phyloP scores from a whole-genome alignment of 2,797 vertebrate species.

The Fistularia tabacaria region DNA sequence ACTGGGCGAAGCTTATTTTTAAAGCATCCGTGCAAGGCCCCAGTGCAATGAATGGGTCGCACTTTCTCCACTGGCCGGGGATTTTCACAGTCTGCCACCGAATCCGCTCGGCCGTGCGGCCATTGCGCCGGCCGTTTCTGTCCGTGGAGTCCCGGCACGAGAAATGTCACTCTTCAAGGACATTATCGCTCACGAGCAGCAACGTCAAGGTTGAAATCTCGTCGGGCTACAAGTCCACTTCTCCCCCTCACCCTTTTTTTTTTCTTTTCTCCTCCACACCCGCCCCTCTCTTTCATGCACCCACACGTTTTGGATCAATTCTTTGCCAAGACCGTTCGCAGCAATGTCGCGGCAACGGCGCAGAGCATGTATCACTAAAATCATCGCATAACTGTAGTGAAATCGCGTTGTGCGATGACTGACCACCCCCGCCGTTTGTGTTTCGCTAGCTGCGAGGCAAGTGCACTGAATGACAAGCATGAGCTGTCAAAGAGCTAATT shows the following conservation, averaged over 20 bases:
- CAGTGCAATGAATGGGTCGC: constrained; percentile 15
- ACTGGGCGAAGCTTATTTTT: too few species aligned
- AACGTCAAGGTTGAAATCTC: constrained; percentile 71
- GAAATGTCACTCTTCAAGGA: constrained; percentile 69
- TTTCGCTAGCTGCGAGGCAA: constrained; percentile 30
- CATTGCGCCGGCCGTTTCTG: constrained; percentile 5
- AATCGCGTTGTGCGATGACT: not conserved
- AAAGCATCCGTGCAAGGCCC: constrained; percentile 17
- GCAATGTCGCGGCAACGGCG: constrained; percentile 54
- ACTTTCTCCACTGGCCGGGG: constrained; percentile 53
- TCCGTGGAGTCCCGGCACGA: constrained; percentile 17
- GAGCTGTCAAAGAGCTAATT: constrained; percentile 61
- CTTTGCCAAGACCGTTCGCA: constrained; percentile 46
- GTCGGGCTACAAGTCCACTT: constrained; percentile 41
- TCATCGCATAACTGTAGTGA: too few species aligned
- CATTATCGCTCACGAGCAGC: constrained; percentile 47
- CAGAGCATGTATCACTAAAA: too few species aligned
- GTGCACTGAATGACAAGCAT: constrained; percentile 45
- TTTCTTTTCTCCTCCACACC: constrained; percentile 28
- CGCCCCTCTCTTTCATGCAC: constrained; percentile 49
- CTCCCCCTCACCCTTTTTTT: constrained; percentile 12
- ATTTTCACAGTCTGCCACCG: constrained; percentile 17
- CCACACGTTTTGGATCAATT: constrained; percentile 57
- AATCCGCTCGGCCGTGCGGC: constrained; percentile 24
- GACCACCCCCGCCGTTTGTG: not conserved